Base-by-base conservation (phyloP, 2,113 vertebrate species). In the Neoarius graeffei region DNA sequence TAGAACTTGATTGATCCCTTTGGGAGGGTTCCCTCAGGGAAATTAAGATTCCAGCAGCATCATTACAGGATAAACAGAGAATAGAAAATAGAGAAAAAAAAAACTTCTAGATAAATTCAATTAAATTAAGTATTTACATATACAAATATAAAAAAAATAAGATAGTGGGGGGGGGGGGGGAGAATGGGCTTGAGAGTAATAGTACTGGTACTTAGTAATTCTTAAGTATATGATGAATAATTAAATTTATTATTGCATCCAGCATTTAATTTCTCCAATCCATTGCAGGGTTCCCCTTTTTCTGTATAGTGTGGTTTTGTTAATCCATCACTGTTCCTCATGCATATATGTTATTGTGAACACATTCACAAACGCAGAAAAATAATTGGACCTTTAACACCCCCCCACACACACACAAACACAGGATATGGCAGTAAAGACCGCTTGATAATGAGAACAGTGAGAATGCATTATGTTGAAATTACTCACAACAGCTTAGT, bases 401-500 rank as follows among this genome's bases (percentile, higher is more conserved):
- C 30, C 13, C 30, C 27, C 30, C 27, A 30, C 27, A 74, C 71
- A 52, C 50, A 80, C 77, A 35, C 52, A 54, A 23, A 79, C 11
- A 54, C 23, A 2, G 2, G 25, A 54, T 60, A 59, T 23, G 79
- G 7, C n/a, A 57, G 30, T 20, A 25, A 35, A 30, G 80, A 60
- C 80, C 42, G 80, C 57, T 81, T 60, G 56, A 81, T 60, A 23
- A 81, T 60, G 79, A 81, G 56, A 35, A 81, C 79, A 10, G n/a
- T 7, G 56, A 30, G 8, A 57, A 30, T 20, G 14, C 25, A 27
- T 79, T 27, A 17, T 2, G 4, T 42, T 82, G 7, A 42, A 62
- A 82, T 62, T 42, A 97, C 98, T 98, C 95, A 99, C 98, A 99
- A 99, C 88, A 99, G 96, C 93, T 99, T 99, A 89, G 98, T 99